Evolutionary conservation across 2,113 vertebrate species (phyloP).

Genomic region (Canis aureus): DNA sequence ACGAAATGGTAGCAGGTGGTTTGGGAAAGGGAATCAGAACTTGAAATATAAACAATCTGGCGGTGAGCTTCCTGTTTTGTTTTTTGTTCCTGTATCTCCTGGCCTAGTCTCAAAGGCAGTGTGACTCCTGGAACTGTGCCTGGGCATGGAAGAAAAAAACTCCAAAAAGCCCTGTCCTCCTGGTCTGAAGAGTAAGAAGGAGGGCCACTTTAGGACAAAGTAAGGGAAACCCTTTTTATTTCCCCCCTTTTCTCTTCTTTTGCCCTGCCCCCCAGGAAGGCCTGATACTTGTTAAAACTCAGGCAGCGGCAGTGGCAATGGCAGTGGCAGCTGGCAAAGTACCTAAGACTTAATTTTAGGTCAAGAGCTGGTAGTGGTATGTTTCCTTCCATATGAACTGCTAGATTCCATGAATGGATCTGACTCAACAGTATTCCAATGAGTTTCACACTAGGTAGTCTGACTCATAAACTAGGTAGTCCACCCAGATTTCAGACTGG

Average conservation of each 20-base stretch:
- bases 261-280: not conserved
- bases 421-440: not conserved
- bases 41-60: not conserved
- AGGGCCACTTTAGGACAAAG: not conserved
- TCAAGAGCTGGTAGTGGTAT: too few species aligned
- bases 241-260: not conserved
- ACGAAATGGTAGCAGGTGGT: not conserved
- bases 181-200: not conserved
- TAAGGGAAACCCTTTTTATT: not conserved
- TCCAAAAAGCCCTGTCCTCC: not conserved
- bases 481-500: not conserved
- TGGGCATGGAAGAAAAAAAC: not conserved
- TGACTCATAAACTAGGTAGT: not conserved
- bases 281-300: not conserved
- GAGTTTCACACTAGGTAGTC: not conserved
- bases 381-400: not conserved
- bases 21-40: not conserved
- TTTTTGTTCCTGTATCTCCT: not conserved
- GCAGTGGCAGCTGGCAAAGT: not conserved
- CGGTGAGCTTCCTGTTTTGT: not conserved
- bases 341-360: not conserved
- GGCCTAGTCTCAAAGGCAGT: not conserved
- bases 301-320: not conserved
- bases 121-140: not conserved
- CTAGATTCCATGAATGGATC: not conserved